Base-by-base conservation (phyloP, 1,140 invertebrate species). In the Leptoteleia sp. region DNA sequence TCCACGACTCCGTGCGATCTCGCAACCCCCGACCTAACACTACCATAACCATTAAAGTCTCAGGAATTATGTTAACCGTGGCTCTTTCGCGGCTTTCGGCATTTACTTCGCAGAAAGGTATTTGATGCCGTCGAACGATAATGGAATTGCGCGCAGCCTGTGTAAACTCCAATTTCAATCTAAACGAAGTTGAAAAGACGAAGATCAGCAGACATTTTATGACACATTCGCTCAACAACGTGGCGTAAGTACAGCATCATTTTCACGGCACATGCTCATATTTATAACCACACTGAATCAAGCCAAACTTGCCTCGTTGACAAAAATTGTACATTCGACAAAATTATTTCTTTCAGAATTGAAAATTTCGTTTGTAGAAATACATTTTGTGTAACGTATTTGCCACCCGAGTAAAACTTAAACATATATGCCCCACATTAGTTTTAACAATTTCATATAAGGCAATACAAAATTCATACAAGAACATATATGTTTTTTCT, bases 111-210 rank as follows among this genome's bases (percentile, higher is more conserved):
- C 31, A 67, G 71, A 75, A 79, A 75, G 77, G 77, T 75, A 79
- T 79, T 79, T 67, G 77, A 54, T 54, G 65, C 71, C 77, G 77
- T 80, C 77, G 77, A 80, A 80, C 77, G 77, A 76, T 80, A 80
- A 80, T 80, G 77, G 71, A 76, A 80, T 80, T 80, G 77, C 47
- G 45, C 42, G 54, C 71, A 80, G 77, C 65, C 65, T 80, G 71
- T 80, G 71, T 76, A 80, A 80, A 80, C 77, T 80, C 65, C 52
- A 70, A 65, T 71, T 75, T 75, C 70, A 79, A 79, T 79, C 71
- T 79, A 79, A 65, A 35, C 70, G 61, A 48, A 43, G 65, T 50
- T 65, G 70, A 75, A 79, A 76, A 76, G 75, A 77, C 75, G 75
- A 71, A 76, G 65, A 76, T 70, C 73, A 76, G 57, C 57, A 70